These are phyloP conservation scores for Manduca sexta DNA, from an alignment of 1,140 invertebrate species.

Conservation along the genomic window DNA sequence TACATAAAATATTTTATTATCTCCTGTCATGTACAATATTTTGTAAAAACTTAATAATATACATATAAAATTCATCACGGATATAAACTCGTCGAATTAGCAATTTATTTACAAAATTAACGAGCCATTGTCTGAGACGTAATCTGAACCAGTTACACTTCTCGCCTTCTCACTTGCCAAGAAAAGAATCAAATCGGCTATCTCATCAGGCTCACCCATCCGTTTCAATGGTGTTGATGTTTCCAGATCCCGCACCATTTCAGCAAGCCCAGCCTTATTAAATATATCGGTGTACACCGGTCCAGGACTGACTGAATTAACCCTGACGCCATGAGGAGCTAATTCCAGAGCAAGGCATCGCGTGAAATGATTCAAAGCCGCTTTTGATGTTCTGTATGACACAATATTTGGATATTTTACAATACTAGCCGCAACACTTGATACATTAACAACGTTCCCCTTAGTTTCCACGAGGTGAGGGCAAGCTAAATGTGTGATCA, in stretches of 20 bases:
- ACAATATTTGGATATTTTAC: no score
- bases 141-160: conserved; percentile 78
- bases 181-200: conserved; percentile 82
- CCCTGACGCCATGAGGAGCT: no score
- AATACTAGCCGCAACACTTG: conserved; percentile 59
- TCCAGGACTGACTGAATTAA: no score
- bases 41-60: neutral
- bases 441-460: conserved; percentile 84
- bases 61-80: neutral
- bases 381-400: no score
- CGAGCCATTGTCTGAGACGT: conserved; percentile 8
- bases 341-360: no score
- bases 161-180: conserved; percentile 80
- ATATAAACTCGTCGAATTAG: neutral
- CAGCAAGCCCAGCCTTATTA: no score
- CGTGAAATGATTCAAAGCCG: no score
- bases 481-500: conserved; percentile 9
- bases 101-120: neutral
- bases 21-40: neutral
- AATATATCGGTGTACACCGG: no score
- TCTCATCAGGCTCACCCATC: conserved; percentile 71
- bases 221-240: neutral
- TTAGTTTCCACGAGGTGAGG: conserved; percentile 45
- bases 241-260: neutral
- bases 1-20: neutral